These are phyloP conservation scores for Mareca strepera DNA, from an alignment of 2,797 vertebrate genomes.

Conservation along the genomic window DNA sequence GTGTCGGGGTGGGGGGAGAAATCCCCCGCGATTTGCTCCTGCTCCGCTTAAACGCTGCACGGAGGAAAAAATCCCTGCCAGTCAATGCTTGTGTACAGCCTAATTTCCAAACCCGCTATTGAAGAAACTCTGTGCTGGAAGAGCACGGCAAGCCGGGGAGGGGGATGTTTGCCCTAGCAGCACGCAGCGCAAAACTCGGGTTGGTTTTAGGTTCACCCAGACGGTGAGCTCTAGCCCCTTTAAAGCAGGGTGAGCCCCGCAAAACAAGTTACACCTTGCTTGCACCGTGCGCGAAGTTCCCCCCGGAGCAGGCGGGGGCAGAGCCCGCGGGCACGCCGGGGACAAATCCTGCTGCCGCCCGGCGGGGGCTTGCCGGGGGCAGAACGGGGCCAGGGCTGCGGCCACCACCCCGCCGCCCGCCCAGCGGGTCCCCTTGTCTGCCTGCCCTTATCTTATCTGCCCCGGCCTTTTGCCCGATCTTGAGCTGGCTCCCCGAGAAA, in stretches of 20 bases:
- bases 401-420: not conserved
- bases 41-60: not conserved
- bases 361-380: too few relatives aligned
- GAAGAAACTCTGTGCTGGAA: not conserved
- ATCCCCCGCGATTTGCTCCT: not conserved
- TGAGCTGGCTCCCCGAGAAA: not conserved
- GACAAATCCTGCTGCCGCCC: not conserved
- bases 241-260: not conserved
- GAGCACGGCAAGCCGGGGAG: not conserved
- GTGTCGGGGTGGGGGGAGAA: not conserved
- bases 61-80: not conserved
- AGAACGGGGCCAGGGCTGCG: not conserved
- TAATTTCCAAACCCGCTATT: not conserved
- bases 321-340: not conserved
- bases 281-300: not conserved
- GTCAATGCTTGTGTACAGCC: not conserved
- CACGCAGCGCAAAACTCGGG: not conserved
- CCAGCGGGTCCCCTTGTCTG: too few relatives aligned
- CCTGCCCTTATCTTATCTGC: not conserved
- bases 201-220: not conserved
- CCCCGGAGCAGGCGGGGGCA: not conserved
- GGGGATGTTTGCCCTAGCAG: not conserved
- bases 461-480: not conserved
- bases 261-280: not conserved
- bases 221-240: not conserved